A percentile compares a stretch with the other conserved stretches of the same genome.
Evolutionary conservation across 2,888 invertebrate species (phyloP).

Genomic region (Mayetiola destructor): DNA sequence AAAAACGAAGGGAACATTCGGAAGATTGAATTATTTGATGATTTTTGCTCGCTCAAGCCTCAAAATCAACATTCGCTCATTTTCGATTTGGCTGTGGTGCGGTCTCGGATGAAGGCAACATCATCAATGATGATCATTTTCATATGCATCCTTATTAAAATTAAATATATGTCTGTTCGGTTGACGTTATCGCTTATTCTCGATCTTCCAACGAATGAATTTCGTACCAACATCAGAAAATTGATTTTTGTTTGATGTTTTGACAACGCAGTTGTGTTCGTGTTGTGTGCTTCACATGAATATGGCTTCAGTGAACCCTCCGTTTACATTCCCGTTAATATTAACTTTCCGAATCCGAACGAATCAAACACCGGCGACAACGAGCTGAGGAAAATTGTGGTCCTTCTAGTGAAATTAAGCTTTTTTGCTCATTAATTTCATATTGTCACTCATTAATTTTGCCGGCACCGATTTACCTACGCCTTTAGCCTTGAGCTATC

Average conservation of each 20-base stretch:
- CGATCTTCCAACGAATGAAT: background rate
- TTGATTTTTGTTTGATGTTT: constrained; percentile 10
- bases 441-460: no score
- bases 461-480: no score
- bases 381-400: no score
- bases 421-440: no score
- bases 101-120: background rate
- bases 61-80: background rate
- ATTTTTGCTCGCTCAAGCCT: background rate
- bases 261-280: background rate
- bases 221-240: background rate
- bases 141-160: constrained; percentile 1
- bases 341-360: no score
- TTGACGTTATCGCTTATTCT: constrained; percentile 1
- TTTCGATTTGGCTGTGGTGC: background rate
- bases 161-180: constrained; percentile 6
- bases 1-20: background rate
- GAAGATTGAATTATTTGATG: no score
- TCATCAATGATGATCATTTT: constrained; percentile 4
- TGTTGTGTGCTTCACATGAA: background rate
- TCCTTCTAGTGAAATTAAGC: no score
- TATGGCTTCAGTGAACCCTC: background rate
- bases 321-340: no score
- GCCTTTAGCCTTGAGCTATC: no score
- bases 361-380: no score